Base-by-base conservation (phyloP, 2,797 vertebrate genomes). In the Pantherophis vulpinus region DNA sequence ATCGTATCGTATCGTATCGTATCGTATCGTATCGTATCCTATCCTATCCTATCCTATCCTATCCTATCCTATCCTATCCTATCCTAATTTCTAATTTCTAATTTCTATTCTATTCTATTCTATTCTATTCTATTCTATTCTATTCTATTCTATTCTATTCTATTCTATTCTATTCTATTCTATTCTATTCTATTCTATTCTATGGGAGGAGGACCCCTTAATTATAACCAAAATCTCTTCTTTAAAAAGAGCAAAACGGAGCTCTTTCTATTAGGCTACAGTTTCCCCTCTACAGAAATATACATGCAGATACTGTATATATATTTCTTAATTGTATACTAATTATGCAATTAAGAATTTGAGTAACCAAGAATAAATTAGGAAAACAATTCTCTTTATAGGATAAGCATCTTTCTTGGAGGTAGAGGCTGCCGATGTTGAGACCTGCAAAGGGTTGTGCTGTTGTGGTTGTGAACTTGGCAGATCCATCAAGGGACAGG, bases 281-380 rank as follows among this genome's bases (percentile, higher is more conserved):
- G 95, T 96, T 96, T 94, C 90, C 70, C 95, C 5, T 1, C 63
- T 47, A 92, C 92, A 90, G 95, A 94, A 93, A 91, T 32, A 94
- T 23, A 79, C 8, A 42, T 42, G 16, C 32, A 79, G 3, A 47
- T 42, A 42, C 42, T 42, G 42, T 42, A 42, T 42, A 37, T 37
- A 83, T 23, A 83, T 83, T 5, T 91, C 51, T 83, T 74, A 74
- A 74, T 74, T 74, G 66, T 74, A 32, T 74, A 74, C 66, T 93
- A 94, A 93, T 94, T 94, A 93, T 58, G 47, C 12, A 93, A 94
- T 90, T 92, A 96, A 58, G 94, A 94, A 91, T 90, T 74, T 5
- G n/a, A 5, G 4, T 95, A 91, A 93, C 89, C 94, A 87, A 91
- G 92, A 94, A 83, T 89, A 94, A 90, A 94, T 23, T 12, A 93